These are phyloP conservation scores for Alitta virens DNA, from an alignment of 2,888 invertebrate genomes.

Conservation along the genomic window DNA sequence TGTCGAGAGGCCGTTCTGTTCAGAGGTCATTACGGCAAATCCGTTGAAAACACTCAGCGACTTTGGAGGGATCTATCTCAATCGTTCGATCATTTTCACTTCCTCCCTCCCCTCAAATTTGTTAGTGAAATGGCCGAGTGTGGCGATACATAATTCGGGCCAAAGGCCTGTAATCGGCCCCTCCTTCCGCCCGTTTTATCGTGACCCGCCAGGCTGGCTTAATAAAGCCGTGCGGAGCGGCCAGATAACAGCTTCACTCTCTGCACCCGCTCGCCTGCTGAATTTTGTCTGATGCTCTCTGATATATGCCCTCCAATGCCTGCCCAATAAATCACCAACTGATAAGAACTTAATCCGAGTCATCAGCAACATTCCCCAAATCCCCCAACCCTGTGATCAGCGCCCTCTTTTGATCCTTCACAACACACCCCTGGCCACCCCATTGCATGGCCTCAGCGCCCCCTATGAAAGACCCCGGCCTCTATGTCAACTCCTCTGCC, in stretches of 20 bases:
- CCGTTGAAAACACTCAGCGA: too few relatives aligned
- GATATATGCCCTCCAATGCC: slow-evolving; percentile 4
- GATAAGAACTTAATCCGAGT: slow-evolving; percentile 9
- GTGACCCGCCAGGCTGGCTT: slow-evolving; percentile 1
- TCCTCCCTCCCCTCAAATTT: slow-evolving; percentile 9
- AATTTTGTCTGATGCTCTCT: slow-evolving; percentile 1
- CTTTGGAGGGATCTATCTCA: slow-evolving; percentile 5
- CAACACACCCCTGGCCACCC: too few relatives aligned
- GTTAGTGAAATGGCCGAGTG: slow-evolving; percentile 4
- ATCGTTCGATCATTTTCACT: slow-evolving; percentile 7
- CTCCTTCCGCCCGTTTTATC: slow-evolving; percentile 1
- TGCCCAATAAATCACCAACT: slow-evolving; percentile 10
- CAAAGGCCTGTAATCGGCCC: not conserved
- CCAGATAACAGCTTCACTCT: too few relatives aligned
- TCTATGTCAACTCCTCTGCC: too few relatives aligned
- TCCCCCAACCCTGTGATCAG: not conserved
- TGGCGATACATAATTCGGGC: slow-evolving; percentile 7
- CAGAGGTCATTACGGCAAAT: too few relatives aligned
- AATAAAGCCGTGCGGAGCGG: slow-evolving; percentile 6
- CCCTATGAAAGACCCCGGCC: too few relatives aligned
- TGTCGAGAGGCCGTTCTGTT: too few relatives aligned
- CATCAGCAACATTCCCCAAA: slow-evolving; percentile 8
- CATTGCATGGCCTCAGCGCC: too few relatives aligned
- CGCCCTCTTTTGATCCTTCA: too few relatives aligned
- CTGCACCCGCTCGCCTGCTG: slow-evolving; percentile 1